Evolutionary conservation across 2,888 invertebrate species (phyloP).

Genomic region (Alloscopus bannaensis): DNA sequence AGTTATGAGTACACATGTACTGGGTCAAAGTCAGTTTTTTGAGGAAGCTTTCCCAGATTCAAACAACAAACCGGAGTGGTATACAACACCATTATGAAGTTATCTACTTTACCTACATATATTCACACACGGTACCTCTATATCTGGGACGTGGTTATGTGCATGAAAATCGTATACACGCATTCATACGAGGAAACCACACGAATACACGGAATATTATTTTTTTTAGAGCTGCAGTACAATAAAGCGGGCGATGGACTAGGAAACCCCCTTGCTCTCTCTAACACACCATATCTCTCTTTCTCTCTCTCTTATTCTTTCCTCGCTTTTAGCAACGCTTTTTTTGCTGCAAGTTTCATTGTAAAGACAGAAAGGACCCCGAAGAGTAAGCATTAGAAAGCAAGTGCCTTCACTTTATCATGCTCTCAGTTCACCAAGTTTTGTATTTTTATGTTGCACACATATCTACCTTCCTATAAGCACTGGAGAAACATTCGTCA

Average conservation of each 20-base stretch:
- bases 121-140: too few species aligned
- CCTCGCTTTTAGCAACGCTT: background rate
- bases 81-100: too few species aligned
- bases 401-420: slow-evolving; percentile 24
- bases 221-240: too few species aligned
- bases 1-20: too few species aligned
- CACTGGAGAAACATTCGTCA: too few species aligned
- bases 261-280: slow-evolving; percentile 25
- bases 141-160: background rate
- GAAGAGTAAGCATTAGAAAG: slow-evolving; percentile 10
- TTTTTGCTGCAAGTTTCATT: background rate
- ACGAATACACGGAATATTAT: too few species aligned
- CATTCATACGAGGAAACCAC: slow-evolving; percentile 9
- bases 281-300: too few species aligned
- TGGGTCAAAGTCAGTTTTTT: background rate
- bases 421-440: too few species aligned
- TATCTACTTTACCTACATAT: too few species aligned
- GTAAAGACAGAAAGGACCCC: slow-evolving; percentile 1
- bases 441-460: too few species aligned
- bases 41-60: slow-evolving; percentile 36
- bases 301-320: slow-evolving; percentile 26
- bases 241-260: background rate
- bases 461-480: too few species aligned
- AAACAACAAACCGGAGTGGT: background rate
- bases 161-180: background rate